Base-by-base conservation (phyloP, 2,113 vertebrate species). In the Diphyllodes magnificus region DNA sequence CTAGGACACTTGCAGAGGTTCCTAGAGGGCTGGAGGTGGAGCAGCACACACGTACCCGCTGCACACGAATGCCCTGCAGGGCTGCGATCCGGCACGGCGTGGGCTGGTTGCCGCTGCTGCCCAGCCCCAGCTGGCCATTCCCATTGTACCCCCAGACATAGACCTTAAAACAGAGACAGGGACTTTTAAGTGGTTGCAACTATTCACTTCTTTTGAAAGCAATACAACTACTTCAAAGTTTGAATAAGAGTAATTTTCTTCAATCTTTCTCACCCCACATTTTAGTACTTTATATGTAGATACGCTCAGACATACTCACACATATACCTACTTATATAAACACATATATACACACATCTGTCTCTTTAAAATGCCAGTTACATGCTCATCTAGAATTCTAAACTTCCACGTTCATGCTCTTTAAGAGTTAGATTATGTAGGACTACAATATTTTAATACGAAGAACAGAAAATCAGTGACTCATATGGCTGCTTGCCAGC, bases 141-240 rank as follows among this genome's bases (percentile, higher is more conserved):
- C 99, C 99, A 84, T 99, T 99, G 97, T 99, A 99, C 35, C 99
- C 99, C 99, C 99, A 99, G 25, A 99, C 99, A 35, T 99, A 99
- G 69, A 99, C 98, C 99, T 99, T 88, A 16, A 83, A 93, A 89
- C 73, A 95, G 35, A 95, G 25, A 87, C 39, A 78, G 13, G 40
- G 10, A 66, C 35, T 78, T 35, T 77, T 16, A 63, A 63, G 49
- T 72, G 9, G 6, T 60, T 63, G 42, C 37, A 64, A 4, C 50
- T 19, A 5, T 4, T 47, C 10, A 3, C 28, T 49, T 39, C 20
- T 35, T 57, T 11, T 8, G 33, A 86, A 90, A 88, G n/a, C 50
- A 28, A 31, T 4, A 4, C 2, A 28, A 42, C 21, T 39, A 11
- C 20, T 72, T 83, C 15, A 68, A 16, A 39, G 10, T 39, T 57